Percentiles rank a stretch among this genome's conserved stretches.
These are phyloP conservation scores for Ormyrus labotus DNA, from an alignment of 2,888 invertebrate genomes.

Conservation along the genomic window DNA sequence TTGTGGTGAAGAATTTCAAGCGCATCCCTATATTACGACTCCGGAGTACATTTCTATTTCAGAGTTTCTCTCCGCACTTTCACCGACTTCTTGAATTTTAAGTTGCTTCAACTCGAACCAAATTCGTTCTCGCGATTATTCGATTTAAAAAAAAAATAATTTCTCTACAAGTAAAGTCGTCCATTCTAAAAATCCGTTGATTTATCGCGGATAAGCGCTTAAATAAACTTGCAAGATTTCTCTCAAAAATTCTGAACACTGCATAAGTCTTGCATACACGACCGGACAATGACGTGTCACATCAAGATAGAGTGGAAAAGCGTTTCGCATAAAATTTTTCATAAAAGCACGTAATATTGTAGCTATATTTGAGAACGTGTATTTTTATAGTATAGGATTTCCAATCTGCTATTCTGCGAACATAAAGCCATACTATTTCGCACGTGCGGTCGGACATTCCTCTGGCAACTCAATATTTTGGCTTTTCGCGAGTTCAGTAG, in stretches of 20 bases:
- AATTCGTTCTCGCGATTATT: too few species aligned
- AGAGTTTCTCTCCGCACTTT: too few species aligned
- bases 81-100: too few species aligned
- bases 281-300: neutral
- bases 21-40: neutral
- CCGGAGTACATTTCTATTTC: too few species aligned
- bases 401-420: constrained; percentile 31
- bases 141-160: neutral
- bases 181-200: too few species aligned
- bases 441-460: constrained; percentile 34
- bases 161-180: neutral
- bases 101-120: too few species aligned
- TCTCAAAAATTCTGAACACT: neutral
- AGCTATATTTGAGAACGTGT: constrained; percentile 1
- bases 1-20: neutral
- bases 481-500: constrained; percentile 18
- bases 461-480: constrained; percentile 43
- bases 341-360: constrained; percentile 16
- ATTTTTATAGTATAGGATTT: constrained; percentile 28
- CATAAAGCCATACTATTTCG: constrained; percentile 24
- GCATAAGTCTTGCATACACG: neutral
- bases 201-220: too few species aligned
- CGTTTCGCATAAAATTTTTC: neutral
- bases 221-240: too few species aligned
- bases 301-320: neutral